These are phyloP conservation scores for Ctenochaetus hawaiiensis DNA, from an alignment of 2,797 vertebrate species.

Conservation along the genomic window DNA sequence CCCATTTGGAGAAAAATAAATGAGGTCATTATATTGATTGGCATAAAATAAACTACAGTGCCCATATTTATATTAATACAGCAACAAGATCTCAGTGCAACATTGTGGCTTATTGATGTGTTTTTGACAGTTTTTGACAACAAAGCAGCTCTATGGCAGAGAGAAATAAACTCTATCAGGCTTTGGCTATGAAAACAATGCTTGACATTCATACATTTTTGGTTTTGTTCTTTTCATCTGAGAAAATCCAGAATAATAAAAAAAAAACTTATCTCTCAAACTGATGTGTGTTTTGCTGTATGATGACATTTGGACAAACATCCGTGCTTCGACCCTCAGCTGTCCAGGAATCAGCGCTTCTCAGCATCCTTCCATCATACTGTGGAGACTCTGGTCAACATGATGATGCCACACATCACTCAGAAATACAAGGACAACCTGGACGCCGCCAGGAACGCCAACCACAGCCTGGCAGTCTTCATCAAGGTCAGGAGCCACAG, in stretches of 20 bases:
- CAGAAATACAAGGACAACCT: slow-evolving; percentile 98
- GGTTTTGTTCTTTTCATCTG: neutral
- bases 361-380: slow-evolving; percentile 95
- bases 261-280: neutral
- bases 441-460: slow-evolving; percentile 96
- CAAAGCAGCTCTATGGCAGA: neutral
- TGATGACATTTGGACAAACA: neutral
- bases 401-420: slow-evolving; percentile 98
- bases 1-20: too few relatives aligned
- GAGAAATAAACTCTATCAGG: neutral
- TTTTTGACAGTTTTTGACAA: neutral
- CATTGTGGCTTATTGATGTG: neutral
- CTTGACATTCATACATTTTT: neutral
- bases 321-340: slow-evolving; percentile 75
- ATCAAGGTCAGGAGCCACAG: slow-evolving; percentile 88
- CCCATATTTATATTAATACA: neutral
- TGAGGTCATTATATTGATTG: neutral
- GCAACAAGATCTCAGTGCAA: neutral
- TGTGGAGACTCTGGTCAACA: slow-evolving; percentile 96
- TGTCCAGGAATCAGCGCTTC: slow-evolving; percentile 96
- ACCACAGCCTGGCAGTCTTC: slow-evolving; percentile 97
- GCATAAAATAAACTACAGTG: neutral
- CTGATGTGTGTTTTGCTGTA: neutral
- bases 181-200: neutral
- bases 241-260: neutral